Percentiles rank a stretch among this genome's conserved stretches.
Evolutionary conservation across 2,888 invertebrate species (phyloP).

Genomic region (Globia sparganii): DNA sequence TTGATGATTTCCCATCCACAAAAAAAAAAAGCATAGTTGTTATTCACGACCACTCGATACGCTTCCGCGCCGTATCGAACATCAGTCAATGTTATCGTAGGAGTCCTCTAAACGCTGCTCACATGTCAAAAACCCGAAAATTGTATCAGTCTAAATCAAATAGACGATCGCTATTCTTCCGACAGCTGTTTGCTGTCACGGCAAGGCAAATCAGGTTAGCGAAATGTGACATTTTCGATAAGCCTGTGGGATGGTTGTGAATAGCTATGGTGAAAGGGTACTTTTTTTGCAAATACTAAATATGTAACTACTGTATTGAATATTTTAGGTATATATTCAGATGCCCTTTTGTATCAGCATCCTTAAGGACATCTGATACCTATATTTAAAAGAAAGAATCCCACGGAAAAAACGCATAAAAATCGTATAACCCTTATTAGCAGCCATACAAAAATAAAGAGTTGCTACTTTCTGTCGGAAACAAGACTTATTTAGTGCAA

Average conservation of each 20-base stretch:
- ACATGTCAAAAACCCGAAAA: too few species aligned
- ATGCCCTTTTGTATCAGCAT: background rate
- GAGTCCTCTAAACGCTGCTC: too few species aligned
- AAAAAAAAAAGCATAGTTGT: too few species aligned
- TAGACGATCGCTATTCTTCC: background rate
- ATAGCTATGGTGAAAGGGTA: too few species aligned
- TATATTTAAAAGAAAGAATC: background rate
- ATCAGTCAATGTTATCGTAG: background rate
- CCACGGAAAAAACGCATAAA: background rate
- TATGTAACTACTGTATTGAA: background rate
- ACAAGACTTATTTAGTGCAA: conserved; percentile 47
- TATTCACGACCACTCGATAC: background rate
- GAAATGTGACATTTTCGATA: too few species aligned
- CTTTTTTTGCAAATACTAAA: background rate
- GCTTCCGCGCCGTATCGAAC: background rate
- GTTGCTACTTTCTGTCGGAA: conserved; percentile 13
- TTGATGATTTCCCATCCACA: too few species aligned
- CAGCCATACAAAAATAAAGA: conserved; percentile 3
- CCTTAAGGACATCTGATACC: too few species aligned
- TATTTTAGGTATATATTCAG: background rate
- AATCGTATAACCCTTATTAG: background rate
- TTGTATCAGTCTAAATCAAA: background rate
- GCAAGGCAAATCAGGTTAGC: too few species aligned
- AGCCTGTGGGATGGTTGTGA: too few species aligned
- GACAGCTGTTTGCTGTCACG: too few species aligned